Percentiles rank a stretch among this genome's conserved stretches.
Evolutionary conservation across 2,113 vertebrate genomes (phyloP).

Genomic region (Amphilophus citrinellus): DNA sequence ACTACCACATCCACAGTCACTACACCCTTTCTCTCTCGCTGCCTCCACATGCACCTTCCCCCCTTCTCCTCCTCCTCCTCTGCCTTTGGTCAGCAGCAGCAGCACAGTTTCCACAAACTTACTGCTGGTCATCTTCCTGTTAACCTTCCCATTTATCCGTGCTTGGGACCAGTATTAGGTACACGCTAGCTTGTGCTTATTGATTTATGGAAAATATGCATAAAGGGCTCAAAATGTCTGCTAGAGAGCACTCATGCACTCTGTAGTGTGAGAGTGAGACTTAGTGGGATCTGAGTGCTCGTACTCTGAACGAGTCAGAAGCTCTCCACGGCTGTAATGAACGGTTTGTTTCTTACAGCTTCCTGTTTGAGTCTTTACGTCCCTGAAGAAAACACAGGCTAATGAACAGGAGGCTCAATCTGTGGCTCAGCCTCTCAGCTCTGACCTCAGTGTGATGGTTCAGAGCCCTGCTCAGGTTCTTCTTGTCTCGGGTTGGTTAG

Average conservation of each 20-base stretch:
- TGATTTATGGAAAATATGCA: neutral
- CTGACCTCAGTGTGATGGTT: accelerated
- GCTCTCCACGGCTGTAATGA: neutral
- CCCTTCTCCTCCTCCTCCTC: neutral
- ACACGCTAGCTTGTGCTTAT: neutral
- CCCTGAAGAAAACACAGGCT: neutral
- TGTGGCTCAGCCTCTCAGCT: neutral
- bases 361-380: neutral
- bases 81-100: neutral
- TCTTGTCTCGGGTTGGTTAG: too few relatives aligned
- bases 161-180: neutral
- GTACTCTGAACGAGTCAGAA: neutral
- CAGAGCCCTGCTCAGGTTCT: neutral
- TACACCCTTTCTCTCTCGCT: too few relatives aligned
- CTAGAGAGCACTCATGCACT: neutral
- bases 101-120: neutral
- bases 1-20: too few relatives aligned
- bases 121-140: neutral
- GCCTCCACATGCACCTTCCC: accelerated
- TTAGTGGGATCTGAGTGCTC: neutral
- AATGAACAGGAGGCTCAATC: neutral
- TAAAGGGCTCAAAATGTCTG: neutral
- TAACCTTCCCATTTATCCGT: neutral
- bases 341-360: neutral
- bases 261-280: neutral